A percentile compares a stretch with the other conserved stretches of the same genome.
Evolutionary conservation across 2,797 vertebrate genomes (phyloP).

Genomic region (Gadopsis bispinosus): DNA sequence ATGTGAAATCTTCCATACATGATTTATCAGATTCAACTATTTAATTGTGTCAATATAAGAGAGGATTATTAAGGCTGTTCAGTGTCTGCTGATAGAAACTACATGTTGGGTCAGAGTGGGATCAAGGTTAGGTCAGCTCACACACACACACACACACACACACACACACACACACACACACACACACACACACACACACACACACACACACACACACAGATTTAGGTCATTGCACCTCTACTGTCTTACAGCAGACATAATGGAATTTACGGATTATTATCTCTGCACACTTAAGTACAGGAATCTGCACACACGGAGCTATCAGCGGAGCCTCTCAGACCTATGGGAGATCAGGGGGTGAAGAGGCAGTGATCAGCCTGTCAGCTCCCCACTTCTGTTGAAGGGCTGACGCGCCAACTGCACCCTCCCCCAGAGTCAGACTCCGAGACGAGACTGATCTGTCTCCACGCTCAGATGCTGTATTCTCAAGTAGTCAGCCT

Average conservation of each 20-base stretch:
- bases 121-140: constrained; percentile 18
- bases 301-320: background rate
- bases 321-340: constrained; percentile 33
- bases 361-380: constrained; percentile 60
- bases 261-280: constrained; percentile 27
- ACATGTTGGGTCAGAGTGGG: background rate
- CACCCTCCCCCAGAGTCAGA: constrained; percentile 8
- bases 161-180: background rate
- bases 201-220: background rate
- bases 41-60: background rate
- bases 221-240: constrained; percentile 16
- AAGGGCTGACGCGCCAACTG: constrained; percentile 36
- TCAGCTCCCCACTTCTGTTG: constrained; percentile 48
- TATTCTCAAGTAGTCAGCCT: constrained; percentile 44
- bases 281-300: background rate
- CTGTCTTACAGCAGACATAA: constrained; percentile 23
- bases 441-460: constrained; percentile 17
- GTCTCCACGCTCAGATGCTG: constrained; percentile 36
- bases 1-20: background rate
- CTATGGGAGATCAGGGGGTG: constrained; percentile 53
- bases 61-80: background rate
- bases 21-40: background rate
- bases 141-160: background rate
- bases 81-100: constrained; percentile 6
- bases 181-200: background rate